phyloP scores from a whole-genome alignment of 2,113 vertebrate genomes.

The Carassius carassius region DNA sequence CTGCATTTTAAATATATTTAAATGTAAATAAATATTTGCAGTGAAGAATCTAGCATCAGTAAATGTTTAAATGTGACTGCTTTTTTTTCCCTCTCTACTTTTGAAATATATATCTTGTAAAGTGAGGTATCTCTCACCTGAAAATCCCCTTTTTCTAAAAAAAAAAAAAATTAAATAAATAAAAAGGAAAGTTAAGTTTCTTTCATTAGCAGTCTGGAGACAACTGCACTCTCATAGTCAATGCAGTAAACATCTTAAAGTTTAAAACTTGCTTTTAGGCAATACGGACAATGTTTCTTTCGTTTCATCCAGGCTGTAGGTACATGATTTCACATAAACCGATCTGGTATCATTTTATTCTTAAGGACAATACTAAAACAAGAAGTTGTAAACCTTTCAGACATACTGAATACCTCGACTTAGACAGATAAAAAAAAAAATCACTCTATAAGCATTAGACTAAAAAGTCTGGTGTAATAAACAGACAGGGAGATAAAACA shows the following conservation, averaged over 20 bases:
- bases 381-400: conserved; percentile 14
- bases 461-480: conserved; percentile 30
- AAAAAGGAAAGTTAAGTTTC: no score
- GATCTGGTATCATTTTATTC: conserved; percentile 40
- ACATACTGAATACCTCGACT: conserved; percentile 28
- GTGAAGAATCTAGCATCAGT: no score
- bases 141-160: not conserved
- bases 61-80: no score
- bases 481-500: conserved; percentile 49
- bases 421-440: conserved; percentile 8
- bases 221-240: not conserved
- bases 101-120: not conserved
- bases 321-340: not conserved
- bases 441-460: conserved; percentile 8
- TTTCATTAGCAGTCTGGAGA: not conserved
- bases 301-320: conserved; percentile 35
- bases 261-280: not conserved
- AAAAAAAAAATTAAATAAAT: no score
- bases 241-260: not conserved
- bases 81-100: no score
- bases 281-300: conserved; percentile 21
- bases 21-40: no score
- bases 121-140: not conserved
- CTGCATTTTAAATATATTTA: no score
- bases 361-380: conserved; percentile 9